A percentile compares a stretch with the other conserved stretches of the same genome.
Conservation (phyloP, 2,888 invertebrate species). For the Lasioglossum oenotherae region DNA sequence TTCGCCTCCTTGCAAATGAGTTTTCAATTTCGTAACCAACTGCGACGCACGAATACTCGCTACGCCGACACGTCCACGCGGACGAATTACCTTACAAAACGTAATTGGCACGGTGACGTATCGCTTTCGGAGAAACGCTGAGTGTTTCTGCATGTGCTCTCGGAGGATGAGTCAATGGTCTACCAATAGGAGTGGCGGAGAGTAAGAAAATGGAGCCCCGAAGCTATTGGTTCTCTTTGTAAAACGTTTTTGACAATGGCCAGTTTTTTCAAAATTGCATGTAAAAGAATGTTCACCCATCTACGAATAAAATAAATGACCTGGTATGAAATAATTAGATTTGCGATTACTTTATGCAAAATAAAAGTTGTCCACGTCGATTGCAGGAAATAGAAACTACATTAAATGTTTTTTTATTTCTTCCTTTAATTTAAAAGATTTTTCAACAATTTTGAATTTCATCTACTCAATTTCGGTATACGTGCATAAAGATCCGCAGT, state of each 20-base stretch:
- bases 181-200: not conserved
- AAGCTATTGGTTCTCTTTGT: not conserved
- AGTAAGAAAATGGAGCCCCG: not conserved
- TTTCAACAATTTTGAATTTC: no score
- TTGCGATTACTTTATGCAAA: no score
- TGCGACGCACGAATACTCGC: slow-evolving; percentile 39
- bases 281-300: not conserved
- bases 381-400: no score
- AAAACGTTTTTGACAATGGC: not conserved
- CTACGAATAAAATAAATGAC: no score
- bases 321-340: no score
- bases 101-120: slow-evolving; percentile 27
- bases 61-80: slow-evolving; percentile 7
- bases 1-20: slow-evolving; percentile 61
- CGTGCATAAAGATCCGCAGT: no score
- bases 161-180: slow-evolving; percentile 2
- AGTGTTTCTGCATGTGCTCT: not conserved
- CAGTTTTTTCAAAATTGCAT: not conserved
- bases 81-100: slow-evolving; percentile 17
- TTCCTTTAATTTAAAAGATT: no score
- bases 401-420: no score
- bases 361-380: no score
- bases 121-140: slow-evolving; percentile 12
- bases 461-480: no score
- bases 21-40: slow-evolving; percentile 64